Evolutionary conservation across 2,888 invertebrate species (phyloP).

Genomic region (Meganola albula): DNA sequence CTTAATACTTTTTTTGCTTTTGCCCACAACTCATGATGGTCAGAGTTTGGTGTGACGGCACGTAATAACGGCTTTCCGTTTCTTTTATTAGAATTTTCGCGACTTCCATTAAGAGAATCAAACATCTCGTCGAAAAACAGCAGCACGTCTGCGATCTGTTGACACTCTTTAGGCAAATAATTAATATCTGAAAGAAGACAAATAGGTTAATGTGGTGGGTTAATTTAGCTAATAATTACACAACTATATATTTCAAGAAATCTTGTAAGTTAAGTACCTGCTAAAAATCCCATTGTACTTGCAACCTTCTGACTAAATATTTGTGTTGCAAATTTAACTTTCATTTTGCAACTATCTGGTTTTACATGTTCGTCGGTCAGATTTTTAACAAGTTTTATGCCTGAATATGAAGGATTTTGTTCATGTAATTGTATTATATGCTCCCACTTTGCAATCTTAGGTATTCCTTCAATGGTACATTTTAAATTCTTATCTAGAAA

Average conservation of each 20-base stretch:
- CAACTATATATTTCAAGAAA: no score
- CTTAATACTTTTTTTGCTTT: neutral
- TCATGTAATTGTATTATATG: constrained; percentile 1
- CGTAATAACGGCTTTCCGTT: constrained; percentile 4
- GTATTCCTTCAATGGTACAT: constrained; percentile 4
- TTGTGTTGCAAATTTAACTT: constrained; percentile 7
- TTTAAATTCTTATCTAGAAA: constrained; percentile 3
- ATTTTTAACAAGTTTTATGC: neutral
- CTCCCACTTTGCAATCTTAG: constrained; percentile 6
- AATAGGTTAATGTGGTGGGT: no score
- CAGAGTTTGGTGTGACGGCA: neutral
- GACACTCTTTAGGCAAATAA: neutral
- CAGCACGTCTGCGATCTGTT: constrained; percentile 1
- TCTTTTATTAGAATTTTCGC: constrained; percentile 1
- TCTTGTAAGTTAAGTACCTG: no score
- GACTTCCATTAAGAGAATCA: constrained; percentile 6
- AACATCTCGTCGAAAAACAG: constrained; percentile 4
- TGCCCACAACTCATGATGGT: constrained; percentile 1
- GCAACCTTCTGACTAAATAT: no score
- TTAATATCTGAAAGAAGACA: no score
- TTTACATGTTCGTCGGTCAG: constrained; percentile 1
- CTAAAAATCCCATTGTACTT: no score
- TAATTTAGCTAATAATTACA: no score
- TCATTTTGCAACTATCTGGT: neutral
- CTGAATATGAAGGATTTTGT: neutral